Evolutionary conservation across 2,797 vertebrate species (phyloP).

Genomic region (Meriones psammophilus): DNA sequence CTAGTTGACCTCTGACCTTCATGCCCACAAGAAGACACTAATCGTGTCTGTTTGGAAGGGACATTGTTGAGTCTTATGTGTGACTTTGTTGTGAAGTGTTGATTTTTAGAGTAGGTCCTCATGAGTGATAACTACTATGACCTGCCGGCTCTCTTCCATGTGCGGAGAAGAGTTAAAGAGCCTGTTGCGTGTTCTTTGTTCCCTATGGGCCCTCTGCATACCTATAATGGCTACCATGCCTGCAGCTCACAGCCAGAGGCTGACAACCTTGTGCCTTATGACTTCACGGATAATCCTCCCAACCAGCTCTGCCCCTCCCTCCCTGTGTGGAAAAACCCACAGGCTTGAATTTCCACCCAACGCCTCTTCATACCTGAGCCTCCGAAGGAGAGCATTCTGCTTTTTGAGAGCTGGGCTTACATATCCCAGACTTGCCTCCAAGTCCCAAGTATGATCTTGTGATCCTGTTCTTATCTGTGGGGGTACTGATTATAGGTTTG

Average conservation of each 20-base stretch:
- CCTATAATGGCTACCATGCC: neutral
- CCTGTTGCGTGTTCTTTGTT: neutral
- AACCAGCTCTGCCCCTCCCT: neutral
- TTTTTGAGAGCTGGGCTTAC: neutral
- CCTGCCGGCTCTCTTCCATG: neutral
- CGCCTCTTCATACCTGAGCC: fast-evolving
- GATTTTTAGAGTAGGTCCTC: neutral
- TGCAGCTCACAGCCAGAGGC: neutral
- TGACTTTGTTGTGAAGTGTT: neutral
- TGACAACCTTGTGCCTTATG: neutral
- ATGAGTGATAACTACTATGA: neutral
- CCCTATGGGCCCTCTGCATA: neutral
- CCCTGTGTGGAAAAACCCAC: neutral
- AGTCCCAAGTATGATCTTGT: neutral
- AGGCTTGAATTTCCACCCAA: neutral
- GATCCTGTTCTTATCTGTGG: neutral
- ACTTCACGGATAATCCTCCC: neutral
- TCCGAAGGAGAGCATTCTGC: neutral
- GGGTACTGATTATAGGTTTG: neutral
- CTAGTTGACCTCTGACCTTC: neutral
- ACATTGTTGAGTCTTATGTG: neutral
- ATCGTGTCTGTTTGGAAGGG: neutral
- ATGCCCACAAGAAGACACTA: neutral
- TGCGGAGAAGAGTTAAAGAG: neutral
- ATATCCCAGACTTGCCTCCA: neutral